These are phyloP conservation scores for Sporophila hypoxantha DNA, from an alignment of 2,113 vertebrate species.

Conservation along the genomic window DNA sequence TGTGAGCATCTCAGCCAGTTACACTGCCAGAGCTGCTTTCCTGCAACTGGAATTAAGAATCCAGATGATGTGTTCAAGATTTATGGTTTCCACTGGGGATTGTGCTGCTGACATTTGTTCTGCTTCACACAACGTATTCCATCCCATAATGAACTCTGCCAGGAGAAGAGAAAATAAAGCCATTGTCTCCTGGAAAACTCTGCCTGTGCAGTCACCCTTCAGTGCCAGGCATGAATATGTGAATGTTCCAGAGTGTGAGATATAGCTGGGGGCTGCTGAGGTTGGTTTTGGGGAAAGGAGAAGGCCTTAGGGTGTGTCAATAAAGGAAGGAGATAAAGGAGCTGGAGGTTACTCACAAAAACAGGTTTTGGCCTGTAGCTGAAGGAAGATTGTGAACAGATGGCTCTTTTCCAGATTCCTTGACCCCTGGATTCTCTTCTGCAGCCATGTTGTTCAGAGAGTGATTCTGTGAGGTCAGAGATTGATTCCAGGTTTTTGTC, in stretches of 20 bases:
- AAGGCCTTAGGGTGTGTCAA: background rate
- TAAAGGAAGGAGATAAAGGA: background rate
- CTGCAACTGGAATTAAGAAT: background rate
- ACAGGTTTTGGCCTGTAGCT: background rate
- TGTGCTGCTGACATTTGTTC: background rate
- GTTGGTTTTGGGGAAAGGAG: background rate
- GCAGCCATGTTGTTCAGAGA: background rate
- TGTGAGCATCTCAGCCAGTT: background rate
- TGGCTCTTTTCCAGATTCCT: background rate
- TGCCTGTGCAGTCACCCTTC: background rate
- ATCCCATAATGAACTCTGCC: background rate
- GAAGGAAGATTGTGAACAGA: background rate
- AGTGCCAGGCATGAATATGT: background rate
- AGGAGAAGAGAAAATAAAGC: constrained; percentile 1
- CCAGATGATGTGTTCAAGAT: background rate
- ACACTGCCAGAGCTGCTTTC: background rate
- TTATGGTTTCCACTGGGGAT: background rate
- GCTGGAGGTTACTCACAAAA: background rate
- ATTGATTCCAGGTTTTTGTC: background rate
- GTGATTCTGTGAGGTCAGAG: background rate
- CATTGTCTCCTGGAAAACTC: background rate
- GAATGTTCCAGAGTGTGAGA: background rate
- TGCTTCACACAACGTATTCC: background rate
- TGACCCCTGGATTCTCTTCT: background rate
- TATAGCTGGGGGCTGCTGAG: background rate